Evolutionary conservation across 1,140 invertebrate species (phyloP).

Genomic region (Formica selysi): DNA sequence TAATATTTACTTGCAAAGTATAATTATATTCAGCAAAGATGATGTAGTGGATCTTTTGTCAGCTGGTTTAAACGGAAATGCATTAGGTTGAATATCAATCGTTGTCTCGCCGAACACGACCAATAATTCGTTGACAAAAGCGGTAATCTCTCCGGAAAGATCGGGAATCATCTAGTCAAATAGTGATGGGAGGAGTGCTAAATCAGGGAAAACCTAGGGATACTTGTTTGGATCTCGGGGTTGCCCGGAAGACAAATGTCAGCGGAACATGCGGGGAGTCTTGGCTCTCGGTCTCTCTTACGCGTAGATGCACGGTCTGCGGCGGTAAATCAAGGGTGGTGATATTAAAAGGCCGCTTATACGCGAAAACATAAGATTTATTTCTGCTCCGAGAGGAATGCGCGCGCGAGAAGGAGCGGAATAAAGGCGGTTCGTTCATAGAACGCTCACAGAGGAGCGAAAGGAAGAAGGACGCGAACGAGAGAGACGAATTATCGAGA

Average conservation of each 20-base stretch:
- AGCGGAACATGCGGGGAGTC: slow-evolving; percentile 61
- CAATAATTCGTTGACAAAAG: slow-evolving; percentile 58
- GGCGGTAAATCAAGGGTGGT: slow-evolving; percentile 84
- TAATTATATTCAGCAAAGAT: background rate
- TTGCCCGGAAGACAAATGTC: slow-evolving; percentile 83
- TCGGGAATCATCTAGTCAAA: slow-evolving; percentile 82
- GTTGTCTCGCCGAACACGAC: background rate
- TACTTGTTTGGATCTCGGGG: slow-evolving; percentile 75
- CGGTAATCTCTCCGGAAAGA: slow-evolving; percentile 66
- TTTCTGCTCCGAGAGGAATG: slow-evolving; percentile 72
- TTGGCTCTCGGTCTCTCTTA: slow-evolving; percentile 70
- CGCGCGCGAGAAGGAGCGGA: slow-evolving; percentile 40
- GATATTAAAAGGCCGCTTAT: slow-evolving; percentile 86
- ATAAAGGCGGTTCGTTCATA: slow-evolving; percentile 40
- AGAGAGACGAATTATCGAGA: slow-evolving; percentile 40
- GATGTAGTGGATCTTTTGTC: background rate
- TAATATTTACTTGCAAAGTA: background rate
- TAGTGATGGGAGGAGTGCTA: slow-evolving; percentile 79
- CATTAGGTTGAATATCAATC: slow-evolving; percentile 15
- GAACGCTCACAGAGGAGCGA: background rate
- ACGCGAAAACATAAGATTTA: slow-evolving; percentile 85
- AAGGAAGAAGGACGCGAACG: background rate
- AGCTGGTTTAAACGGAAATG: background rate
- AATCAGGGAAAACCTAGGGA: slow-evolving; percentile 80
- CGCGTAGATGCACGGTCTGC: slow-evolving; percentile 78